A percentile compares a stretch with the other conserved stretches of the same genome.
Evolutionary conservation across 2,797 vertebrate species (phyloP).

Genomic region (Prunella strophiata): DNA sequence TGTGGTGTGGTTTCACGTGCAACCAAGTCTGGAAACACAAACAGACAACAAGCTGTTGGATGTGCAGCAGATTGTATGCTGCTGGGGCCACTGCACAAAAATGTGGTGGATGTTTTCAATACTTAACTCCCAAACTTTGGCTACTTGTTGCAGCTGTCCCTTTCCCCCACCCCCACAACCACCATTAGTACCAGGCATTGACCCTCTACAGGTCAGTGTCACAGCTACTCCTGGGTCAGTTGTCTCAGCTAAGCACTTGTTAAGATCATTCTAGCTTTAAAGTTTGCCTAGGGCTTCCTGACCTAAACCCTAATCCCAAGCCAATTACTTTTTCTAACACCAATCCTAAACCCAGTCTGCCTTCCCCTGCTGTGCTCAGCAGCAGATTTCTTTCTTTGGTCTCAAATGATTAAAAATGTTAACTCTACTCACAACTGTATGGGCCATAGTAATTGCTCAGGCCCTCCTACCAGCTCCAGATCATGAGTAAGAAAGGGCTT

Average conservation of each 20-base stretch:
- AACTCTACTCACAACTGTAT: not conserved
- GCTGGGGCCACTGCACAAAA: not conserved
- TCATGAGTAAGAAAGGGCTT: not conserved
- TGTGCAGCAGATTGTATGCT: not conserved
- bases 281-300: conserved; percentile 3
- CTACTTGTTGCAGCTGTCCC: not conserved
- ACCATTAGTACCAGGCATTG: not conserved
- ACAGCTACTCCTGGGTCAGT: not conserved
- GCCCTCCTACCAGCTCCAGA: not conserved
- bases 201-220: not conserved
- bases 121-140: not conserved
- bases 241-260: not conserved
- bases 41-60: not conserved
- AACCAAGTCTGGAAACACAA: not conserved
- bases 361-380: conserved; percentile 30
- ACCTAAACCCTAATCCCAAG: conserved; percentile 46
- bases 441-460: not conserved
- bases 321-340: conserved; percentile 43
- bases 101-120: not conserved
- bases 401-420: not conserved
- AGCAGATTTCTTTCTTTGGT: conserved; percentile 4
- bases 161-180: not conserved
- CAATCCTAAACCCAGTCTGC: not conserved
- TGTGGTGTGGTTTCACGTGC: not conserved
- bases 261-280: conserved; percentile 41